Conservation (phyloP, 2,113 vertebrate species). For the Menura novaehollandiae region DNA sequence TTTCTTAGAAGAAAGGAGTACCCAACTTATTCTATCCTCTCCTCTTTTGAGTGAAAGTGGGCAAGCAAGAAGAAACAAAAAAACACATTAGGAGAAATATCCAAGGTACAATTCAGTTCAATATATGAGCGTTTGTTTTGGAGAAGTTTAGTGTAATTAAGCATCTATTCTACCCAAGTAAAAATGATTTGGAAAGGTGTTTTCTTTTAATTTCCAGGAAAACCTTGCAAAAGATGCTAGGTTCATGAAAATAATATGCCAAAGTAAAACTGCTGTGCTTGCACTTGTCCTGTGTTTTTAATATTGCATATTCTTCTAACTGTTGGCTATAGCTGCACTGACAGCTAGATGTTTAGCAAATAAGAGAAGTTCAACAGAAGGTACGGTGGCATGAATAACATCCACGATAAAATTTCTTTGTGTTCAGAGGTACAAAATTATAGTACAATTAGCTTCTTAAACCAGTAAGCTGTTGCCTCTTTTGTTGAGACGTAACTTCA, state of each 20-base stretch:
- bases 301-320: not conserved
- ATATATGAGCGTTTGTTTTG: constrained; percentile 13
- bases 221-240: constrained; percentile 41
- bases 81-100: not conserved
- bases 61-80: not conserved
- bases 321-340: not conserved
- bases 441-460: not conserved
- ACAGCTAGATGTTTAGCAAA: not conserved
- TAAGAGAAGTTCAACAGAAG: not conserved
- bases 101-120: constrained; percentile 2
- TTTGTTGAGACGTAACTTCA: not conserved
- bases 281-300: constrained; percentile 8
- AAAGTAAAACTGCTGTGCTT: constrained; percentile 56
- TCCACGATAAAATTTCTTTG: not conserved
- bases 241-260: constrained; percentile 27
- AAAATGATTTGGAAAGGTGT: constrained; percentile 53
- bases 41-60: not conserved
- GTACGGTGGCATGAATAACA: not conserved
- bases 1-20: not conserved
- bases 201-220: constrained; percentile 54
- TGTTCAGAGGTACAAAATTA: not conserved
- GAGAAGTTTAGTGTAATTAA: constrained; percentile 16
- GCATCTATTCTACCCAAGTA: not conserved
- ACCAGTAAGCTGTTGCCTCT: not conserved
- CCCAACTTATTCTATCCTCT: not conserved